Conservation (phyloP, 2,888 invertebrate genomes). For the Tetropium fuscum region DNA sequence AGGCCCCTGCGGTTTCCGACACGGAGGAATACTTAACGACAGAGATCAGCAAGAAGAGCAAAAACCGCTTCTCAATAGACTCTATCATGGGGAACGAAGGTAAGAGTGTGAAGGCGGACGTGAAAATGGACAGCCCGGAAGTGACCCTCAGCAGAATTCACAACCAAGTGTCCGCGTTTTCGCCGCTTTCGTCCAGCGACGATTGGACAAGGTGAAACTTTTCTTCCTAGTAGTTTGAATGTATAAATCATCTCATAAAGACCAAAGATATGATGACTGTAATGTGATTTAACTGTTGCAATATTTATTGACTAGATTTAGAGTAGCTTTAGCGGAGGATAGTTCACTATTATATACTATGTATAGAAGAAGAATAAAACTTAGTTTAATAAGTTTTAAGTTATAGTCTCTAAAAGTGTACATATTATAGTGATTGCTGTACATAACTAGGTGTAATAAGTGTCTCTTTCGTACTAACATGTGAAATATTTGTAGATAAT, state of each 20-base stretch:
- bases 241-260: constrained; percentile 46
- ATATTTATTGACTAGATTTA: constrained; percentile 55
- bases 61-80: constrained; percentile 74
- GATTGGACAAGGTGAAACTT: constrained; percentile 76
- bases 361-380: constrained; percentile 44
- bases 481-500: constrained; percentile 20
- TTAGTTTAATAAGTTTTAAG: constrained; percentile 44
- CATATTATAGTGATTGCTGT: constrained; percentile 25
- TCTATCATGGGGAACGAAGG: constrained; percentile 69
- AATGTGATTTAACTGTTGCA: constrained; percentile 61
- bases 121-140: constrained; percentile 53
- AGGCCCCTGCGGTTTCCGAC: constrained; percentile 58
- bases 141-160: constrained; percentile 59
- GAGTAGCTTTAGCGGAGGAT: constrained; percentile 23
- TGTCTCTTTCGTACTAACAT: constrained; percentile 35
- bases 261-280: constrained; percentile 56
- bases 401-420: constrained; percentile 14
- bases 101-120: constrained; percentile 48
- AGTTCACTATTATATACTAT: constrained; percentile 40
- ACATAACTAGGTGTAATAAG: constrained; percentile 24
- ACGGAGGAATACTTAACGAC: constrained; percentile 55
- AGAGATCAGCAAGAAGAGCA: constrained; percentile 67
- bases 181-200: constrained; percentile 73
- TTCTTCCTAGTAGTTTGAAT: constrained; percentile 26
- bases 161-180: constrained; percentile 76